phyloP scores from a whole-genome alignment of 2,888 invertebrate species.

The Pardosa pseudoannulata region DNA sequence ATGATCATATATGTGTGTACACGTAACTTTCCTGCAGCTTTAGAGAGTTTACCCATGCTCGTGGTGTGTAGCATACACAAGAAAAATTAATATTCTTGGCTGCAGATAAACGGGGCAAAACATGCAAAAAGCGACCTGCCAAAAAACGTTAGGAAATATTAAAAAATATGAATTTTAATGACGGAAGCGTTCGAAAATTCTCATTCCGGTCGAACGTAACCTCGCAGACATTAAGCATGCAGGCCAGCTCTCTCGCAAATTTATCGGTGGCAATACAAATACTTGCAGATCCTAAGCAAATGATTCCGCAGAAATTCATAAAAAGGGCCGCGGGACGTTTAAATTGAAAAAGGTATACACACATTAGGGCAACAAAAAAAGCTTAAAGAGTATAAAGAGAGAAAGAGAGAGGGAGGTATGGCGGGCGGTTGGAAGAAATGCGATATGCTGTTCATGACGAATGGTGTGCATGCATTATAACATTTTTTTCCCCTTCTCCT shows the following conservation, averaged over 20 bases:
- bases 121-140: background rate
- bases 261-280: slow-evolving; percentile 11
- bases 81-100: too few species aligned
- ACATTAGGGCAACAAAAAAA: background rate
- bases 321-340: slow-evolving; percentile 4
- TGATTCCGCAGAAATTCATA: slow-evolving; percentile 10
- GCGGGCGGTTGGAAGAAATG: slow-evolving; percentile 26
- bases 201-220: background rate
- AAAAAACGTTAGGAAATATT: background rate
- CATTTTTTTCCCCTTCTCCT: background rate
- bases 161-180: slow-evolving; percentile 4
- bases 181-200: background rate
- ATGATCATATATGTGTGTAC: too few species aligned
- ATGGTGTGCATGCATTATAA: slow-evolving; percentile 49
- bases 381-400: slow-evolving; percentile 25
- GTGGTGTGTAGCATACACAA: too few species aligned
- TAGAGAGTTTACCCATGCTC: too few species aligned
- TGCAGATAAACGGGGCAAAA: too few species aligned
- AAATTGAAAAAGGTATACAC: slow-evolving; percentile 7
- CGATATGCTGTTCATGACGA: slow-evolving; percentile 60
- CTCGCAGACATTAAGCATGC: slow-evolving; percentile 2
- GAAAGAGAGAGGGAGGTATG: background rate
- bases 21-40: too few species aligned
- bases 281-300: background rate
- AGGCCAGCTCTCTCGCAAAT: background rate